Evolutionary conservation across 2,797 vertebrate species (phyloP).

Genomic region (Anisognathus igniventris): DNA sequence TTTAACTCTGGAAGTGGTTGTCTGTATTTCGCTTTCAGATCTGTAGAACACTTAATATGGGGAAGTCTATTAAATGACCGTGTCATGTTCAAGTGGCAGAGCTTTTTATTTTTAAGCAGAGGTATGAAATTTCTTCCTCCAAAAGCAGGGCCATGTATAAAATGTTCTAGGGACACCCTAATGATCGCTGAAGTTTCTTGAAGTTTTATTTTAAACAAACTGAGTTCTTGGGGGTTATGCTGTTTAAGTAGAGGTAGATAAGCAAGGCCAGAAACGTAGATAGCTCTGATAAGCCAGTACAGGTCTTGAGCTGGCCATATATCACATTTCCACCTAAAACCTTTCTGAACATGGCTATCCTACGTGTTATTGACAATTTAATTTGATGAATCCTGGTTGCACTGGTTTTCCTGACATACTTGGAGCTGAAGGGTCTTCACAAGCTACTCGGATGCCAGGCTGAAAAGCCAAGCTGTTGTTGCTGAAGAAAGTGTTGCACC

Average conservation of each 20-base stretch:
- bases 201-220: not conserved
- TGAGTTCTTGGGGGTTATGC: not conserved
- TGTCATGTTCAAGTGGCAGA: not conserved
- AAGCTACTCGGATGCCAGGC: not conserved
- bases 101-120: not conserved
- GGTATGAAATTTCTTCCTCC: not conserved
- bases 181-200: not conserved
- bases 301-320: not conserved
- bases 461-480: not conserved
- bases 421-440: not conserved
- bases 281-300: not conserved
- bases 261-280: not conserved
- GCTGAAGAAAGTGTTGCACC: not conserved
- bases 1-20: not conserved
- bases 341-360: not conserved
- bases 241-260: not conserved
- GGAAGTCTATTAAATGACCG: not conserved
- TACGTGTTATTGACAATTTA: not conserved
- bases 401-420: not conserved
- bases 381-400: not conserved
- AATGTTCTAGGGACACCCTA: not conserved
- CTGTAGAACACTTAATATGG: not conserved
- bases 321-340: not conserved
- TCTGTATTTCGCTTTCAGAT: not conserved
- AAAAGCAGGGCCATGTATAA: not conserved